These are phyloP conservation scores for Talpa occidentalis DNA, from an alignment of 2,113 vertebrate genomes.

Conservation along the genomic window DNA sequence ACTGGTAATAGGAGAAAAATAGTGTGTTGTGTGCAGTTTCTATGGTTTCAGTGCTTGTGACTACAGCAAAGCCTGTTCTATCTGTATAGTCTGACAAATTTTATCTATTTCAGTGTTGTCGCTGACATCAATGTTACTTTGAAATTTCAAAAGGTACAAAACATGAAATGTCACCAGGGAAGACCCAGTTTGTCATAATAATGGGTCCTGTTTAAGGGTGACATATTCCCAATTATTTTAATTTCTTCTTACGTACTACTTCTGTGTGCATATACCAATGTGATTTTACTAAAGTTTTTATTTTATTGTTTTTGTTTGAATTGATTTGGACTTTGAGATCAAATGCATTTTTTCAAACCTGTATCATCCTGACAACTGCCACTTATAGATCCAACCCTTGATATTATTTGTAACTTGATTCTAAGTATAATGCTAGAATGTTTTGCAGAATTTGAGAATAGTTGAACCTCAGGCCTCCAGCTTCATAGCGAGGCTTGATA, in stretches of 20 bases:
- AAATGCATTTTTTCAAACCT: background rate
- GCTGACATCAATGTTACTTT: background rate
- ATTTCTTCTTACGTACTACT: background rate
- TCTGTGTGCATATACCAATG: background rate
- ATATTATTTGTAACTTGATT: background rate
- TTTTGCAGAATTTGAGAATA: background rate
- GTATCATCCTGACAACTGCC: background rate
- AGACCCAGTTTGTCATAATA: background rate
- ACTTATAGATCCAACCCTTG: background rate
- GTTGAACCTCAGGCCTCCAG: background rate
- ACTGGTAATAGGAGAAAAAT: background rate
- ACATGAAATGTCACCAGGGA: background rate
- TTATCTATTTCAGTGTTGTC: background rate
- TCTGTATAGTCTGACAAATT: background rate
- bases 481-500: background rate
- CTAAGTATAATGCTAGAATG: background rate
- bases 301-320: conserved; percentile 20
- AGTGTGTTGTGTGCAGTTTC: background rate
- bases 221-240: background rate
- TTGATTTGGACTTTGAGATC: background rate
- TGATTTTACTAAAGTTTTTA: background rate
- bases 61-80: background rate
- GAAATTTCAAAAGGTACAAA: background rate
- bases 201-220: too few relatives aligned
- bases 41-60: background rate